Evolutionary conservation across 2,113 vertebrate genomes (phyloP).

Genomic region (Xiphophorus maculatus): DNA sequence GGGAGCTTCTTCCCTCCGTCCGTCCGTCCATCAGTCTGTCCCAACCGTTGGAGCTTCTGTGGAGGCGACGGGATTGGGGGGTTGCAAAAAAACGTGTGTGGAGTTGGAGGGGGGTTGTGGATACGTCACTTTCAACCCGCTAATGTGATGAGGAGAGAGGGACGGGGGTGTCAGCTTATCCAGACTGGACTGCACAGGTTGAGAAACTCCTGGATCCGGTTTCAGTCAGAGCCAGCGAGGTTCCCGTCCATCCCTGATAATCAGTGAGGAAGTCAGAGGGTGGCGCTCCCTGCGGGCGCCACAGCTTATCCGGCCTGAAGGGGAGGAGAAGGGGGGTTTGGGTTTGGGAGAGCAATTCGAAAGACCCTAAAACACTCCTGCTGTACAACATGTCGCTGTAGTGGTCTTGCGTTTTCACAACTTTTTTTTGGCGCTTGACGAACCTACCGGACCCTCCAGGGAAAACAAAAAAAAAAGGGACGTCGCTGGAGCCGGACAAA

Average conservation of each 20-base stretch:
- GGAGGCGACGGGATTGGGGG: slow-evolving; percentile 24
- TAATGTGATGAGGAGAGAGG: slow-evolving; percentile 8
- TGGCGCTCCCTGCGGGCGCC: slow-evolving; percentile 59
- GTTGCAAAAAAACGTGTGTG: slow-evolving; percentile 9
- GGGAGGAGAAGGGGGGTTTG: slow-evolving; percentile 9
- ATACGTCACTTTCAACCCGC: slow-evolving; percentile 26
- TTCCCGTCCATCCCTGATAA: slow-evolving; percentile 77
- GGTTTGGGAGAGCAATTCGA: slow-evolving; percentile 19
- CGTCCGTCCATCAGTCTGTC: slow-evolving; percentile 17
- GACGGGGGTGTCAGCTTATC: slow-evolving; percentile 72
- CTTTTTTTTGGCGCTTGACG: slow-evolving; percentile 12
- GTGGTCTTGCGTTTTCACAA: slow-evolving; percentile 33
- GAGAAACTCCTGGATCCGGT: slow-evolving; percentile 64
- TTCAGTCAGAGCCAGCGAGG: slow-evolving; percentile 60
- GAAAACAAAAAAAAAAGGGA: not conserved
- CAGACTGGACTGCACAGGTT: slow-evolving; percentile 81
- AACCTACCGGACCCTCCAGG: slow-evolving; percentile 9
- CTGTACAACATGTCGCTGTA: slow-evolving; percentile 28
- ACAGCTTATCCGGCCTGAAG: slow-evolving; percentile 75
- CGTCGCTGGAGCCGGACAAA: slow-evolving; percentile 11
- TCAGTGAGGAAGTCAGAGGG: slow-evolving; percentile 71
- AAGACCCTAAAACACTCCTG: slow-evolving; percentile 30
- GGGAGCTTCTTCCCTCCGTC: slow-evolving; percentile 33
- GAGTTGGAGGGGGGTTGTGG: slow-evolving; percentile 35
- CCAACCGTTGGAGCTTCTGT: slow-evolving; percentile 38